Percentiles rank a stretch among this genome's conserved stretches.
phyloP scores from a whole-genome alignment of 2,888 invertebrate species.

The Artemia sinica region DNA sequence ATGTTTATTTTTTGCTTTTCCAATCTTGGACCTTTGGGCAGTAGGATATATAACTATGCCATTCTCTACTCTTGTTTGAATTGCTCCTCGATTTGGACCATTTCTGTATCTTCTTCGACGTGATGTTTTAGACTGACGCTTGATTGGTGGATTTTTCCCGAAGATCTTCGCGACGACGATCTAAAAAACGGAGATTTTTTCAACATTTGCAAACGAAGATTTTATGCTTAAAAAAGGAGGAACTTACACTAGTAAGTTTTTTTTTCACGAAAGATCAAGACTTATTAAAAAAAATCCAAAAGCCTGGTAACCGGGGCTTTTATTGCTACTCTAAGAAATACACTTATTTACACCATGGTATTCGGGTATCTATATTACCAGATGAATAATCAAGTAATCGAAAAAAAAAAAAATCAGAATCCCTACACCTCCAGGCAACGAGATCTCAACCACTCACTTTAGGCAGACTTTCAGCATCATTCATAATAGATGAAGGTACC shows the following conservation, averaged over 20 bases:
- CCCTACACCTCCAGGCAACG: no score
- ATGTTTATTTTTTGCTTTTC: conserved; percentile 50
- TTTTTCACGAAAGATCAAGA: not conserved
- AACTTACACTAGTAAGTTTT: not conserved
- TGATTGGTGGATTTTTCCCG: conserved; percentile 5
- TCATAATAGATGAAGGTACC: no score
- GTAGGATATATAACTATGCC: conserved; percentile 62
- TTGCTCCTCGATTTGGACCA: not conserved
- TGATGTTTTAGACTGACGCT: conserved; percentile 5
- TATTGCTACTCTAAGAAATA: no score
- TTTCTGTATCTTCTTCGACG: not conserved
- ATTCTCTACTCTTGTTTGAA: conserved; percentile 25
- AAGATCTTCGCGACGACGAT: not conserved
- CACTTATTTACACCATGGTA: no score
- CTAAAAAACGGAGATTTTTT: not conserved
- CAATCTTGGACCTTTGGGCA: conserved; percentile 65
- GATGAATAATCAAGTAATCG: no score
- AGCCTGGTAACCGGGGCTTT: no score
- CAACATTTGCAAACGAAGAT: no score
- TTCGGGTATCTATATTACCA: no score
- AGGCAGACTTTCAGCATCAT: no score
- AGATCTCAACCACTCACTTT: no score
- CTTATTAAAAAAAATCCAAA: not conserved
- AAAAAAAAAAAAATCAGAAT: no score
- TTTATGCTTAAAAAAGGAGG: not conserved